A percentile compares a stretch with the other conserved stretches of the same genome.
phyloP scores from a whole-genome alignment of 2,797 vertebrate genomes.

The Parotocinclus haroldoi region DNA sequence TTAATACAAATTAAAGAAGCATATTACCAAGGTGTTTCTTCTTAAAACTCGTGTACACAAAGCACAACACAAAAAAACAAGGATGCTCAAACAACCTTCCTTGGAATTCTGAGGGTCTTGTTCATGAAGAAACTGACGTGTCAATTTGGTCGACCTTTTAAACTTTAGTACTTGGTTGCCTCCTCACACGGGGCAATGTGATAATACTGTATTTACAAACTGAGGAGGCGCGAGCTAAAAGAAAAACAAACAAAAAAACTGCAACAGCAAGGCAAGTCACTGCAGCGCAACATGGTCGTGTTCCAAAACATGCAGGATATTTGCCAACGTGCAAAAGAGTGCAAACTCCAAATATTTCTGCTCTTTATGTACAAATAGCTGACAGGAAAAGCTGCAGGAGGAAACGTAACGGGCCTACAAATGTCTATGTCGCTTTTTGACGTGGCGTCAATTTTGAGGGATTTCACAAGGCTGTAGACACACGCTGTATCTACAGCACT shows the following conservation, averaged over 20 bases:
- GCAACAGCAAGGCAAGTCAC: slow-evolving; percentile 45
- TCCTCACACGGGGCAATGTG: slow-evolving; percentile 31
- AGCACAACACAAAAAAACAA: slow-evolving; percentile 65
- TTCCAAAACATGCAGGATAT: slow-evolving; percentile 65
- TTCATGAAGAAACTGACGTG: slow-evolving; percentile 51
- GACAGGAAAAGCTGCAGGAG: slow-evolving; percentile 55
- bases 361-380: slow-evolving; percentile 65
- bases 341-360: slow-evolving; percentile 47
- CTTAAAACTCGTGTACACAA: slow-evolving; percentile 60
- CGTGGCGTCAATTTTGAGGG: slow-evolving; percentile 28
- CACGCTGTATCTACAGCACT: slow-evolving; percentile 13
- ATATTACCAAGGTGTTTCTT: slow-evolving; percentile 65
- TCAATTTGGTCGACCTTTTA: slow-evolving; percentile 41
- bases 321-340: slow-evolving; percentile 62
- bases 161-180: slow-evolving; percentile 31
- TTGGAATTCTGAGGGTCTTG: slow-evolving; percentile 39
- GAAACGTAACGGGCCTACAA: slow-evolving; percentile 14
- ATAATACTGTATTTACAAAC: slow-evolving; percentile 58
- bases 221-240: slow-evolving; percentile 61
- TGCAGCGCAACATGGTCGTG: slow-evolving; percentile 46
- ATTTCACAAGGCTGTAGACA: slow-evolving; percentile 31
- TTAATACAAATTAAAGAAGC: slow-evolving; percentile 56
- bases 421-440: slow-evolving; percentile 1
- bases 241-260: too few relatives aligned
- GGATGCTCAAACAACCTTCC: slow-evolving; percentile 57